These are phyloP conservation scores for Noctua pronuba DNA, from an alignment of 2,888 invertebrate genomes.

Conservation along the genomic window DNA sequence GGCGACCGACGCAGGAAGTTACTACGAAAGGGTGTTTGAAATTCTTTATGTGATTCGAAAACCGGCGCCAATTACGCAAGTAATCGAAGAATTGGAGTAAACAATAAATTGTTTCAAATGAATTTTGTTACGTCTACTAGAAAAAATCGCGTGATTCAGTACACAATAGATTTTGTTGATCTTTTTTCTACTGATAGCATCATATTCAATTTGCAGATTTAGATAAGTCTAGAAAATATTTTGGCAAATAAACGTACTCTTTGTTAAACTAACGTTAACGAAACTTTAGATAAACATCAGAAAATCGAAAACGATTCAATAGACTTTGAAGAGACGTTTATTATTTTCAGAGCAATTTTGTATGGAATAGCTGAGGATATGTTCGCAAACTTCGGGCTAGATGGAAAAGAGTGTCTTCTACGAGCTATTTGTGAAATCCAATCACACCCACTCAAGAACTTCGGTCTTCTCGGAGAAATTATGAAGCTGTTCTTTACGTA, in stretches of 20 bases:
- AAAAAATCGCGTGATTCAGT: neutral
- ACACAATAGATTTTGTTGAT: conserved; percentile 24
- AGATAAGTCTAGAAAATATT: conserved; percentile 18
- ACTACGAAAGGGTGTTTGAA: conserved; percentile 67
- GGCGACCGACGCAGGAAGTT: conserved; percentile 76
- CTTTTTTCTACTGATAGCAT: conserved; percentile 29
- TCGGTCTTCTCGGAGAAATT: conserved; percentile 95
- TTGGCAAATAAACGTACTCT: conserved; percentile 27
- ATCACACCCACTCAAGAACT: conserved; percentile 94
- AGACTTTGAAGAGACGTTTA: neutral
- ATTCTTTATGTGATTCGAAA: conserved; percentile 76
- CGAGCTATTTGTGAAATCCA: conserved; percentile 97
- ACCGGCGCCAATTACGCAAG: conserved; percentile 70
- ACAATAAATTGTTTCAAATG: conserved; percentile 35
- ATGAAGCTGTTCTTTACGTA: conserved; percentile 96
- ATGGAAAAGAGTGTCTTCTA: conserved; percentile 95
- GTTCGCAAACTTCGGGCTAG: conserved; percentile 94
- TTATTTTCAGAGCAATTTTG: conserved; percentile 91
- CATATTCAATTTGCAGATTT: conserved; percentile 14
- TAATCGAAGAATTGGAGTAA: conserved; percentile 44
- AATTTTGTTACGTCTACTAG: conserved; percentile 17
- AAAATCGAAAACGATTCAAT: neutral
- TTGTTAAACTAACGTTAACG: conserved; percentile 22
- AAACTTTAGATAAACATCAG: neutral
- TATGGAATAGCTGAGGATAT: conserved; percentile 95